Conservation (phyloP, 30 jellyfish, hydroid and myxozoan species). For the Hydractinia echinata region DNA sequence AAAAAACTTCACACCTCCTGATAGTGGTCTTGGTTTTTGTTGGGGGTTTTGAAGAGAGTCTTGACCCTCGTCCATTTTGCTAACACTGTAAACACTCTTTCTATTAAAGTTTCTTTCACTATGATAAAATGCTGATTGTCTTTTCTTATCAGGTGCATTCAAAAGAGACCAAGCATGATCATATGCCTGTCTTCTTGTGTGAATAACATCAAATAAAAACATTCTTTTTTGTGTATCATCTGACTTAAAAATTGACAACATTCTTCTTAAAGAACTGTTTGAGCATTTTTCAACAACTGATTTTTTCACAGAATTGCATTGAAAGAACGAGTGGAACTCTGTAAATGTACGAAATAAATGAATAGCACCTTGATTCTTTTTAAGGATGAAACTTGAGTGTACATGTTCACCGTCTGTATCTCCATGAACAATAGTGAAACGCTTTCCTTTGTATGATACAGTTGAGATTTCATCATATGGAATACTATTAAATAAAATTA, state of each 20-base stretch:
- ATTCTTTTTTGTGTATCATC: conserved; percentile 51
- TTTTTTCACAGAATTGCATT: conserved; percentile 87
- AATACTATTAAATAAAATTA: conserved; percentile 48
- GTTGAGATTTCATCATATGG: conserved; percentile 95
- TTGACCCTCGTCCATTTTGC: conserved; percentile 23
- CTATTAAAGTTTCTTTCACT: conserved; percentile 77
- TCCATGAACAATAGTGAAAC: conserved; percentile 88
- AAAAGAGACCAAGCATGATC: conserved; percentile 93
- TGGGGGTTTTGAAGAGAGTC: conserved; percentile 6
- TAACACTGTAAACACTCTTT: conserved; percentile 40
- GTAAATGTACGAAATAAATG: conserved; percentile 91
- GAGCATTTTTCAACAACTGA: conserved; percentile 96
- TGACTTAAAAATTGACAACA: conserved; percentile 72
- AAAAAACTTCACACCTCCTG: neutral
- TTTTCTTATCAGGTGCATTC: conserved; percentile 70
- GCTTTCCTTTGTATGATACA: conserved; percentile 93
- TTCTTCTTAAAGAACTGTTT: conserved; percentile 77
- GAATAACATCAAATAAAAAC: conserved; percentile 85
- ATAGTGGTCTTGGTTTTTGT: neutral
- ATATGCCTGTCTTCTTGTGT: conserved; percentile 92
- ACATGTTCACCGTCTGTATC: conserved; percentile 55
- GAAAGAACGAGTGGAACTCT: conserved; percentile 93
- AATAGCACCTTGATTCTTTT: conserved; percentile 72
- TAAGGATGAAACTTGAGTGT: conserved; percentile 68
- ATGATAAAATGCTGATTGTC: conserved; percentile 79